A percentile compares a stretch with the other conserved stretches of the same genome.
These are phyloP conservation scores for Brachypteracias leptosomus DNA, from an alignment of 2,113 vertebrate species.

Conservation along the genomic window DNA sequence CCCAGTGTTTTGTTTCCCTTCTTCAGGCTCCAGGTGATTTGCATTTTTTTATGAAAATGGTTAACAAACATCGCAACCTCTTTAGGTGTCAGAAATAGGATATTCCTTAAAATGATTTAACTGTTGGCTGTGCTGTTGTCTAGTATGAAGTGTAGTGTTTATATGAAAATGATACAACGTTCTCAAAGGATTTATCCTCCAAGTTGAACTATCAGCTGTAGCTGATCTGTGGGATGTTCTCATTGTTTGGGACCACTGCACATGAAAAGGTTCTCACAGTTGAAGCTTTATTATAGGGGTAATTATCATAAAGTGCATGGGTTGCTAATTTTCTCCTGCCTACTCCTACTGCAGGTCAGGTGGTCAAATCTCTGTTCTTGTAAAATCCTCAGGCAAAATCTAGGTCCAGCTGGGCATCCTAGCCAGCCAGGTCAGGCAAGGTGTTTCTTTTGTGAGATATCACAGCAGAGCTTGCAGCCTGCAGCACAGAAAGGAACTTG, in stretches of 20 bases:
- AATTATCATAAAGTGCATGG: background rate
- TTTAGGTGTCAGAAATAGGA: background rate
- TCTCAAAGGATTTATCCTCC: slow-evolving; percentile 3
- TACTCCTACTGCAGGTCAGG: background rate
- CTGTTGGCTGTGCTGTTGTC: slow-evolving; percentile 10
- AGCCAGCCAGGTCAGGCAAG: background rate
- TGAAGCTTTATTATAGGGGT: background rate
- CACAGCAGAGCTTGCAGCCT: background rate
- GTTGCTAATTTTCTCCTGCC: background rate
- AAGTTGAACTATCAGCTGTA: background rate
- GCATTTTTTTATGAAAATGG: slow-evolving; percentile 3
- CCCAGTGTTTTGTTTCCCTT: slow-evolving; percentile 51
- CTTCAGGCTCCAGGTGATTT: slow-evolving; percentile 26
- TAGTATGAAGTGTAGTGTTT: background rate
- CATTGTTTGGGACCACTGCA: background rate
- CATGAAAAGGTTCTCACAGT: background rate
- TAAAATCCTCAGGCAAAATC: background rate
- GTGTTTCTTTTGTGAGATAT: background rate
- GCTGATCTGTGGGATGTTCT: background rate
- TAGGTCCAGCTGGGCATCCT: background rate
- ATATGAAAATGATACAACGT: background rate
- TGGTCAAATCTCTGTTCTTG: background rate
- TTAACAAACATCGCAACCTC: slow-evolving; percentile 39
- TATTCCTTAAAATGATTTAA: slow-evolving; percentile 21
- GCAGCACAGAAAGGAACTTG: background rate